phyloP scores from a whole-genome alignment of 2,888 invertebrate species.

The Epirrhoe tristata region DNA sequence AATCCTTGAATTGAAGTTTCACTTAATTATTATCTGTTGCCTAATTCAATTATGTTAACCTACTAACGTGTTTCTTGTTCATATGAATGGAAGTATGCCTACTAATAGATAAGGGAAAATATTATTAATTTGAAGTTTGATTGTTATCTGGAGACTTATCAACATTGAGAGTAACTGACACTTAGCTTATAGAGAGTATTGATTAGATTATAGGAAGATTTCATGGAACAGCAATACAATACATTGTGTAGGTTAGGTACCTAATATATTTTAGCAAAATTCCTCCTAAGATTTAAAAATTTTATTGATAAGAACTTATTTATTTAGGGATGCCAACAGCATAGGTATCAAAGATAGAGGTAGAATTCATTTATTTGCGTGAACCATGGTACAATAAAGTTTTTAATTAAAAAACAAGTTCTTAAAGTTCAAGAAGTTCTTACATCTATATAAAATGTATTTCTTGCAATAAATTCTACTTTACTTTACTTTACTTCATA shows the following conservation, averaged over 20 bases:
- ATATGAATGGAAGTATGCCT: background rate
- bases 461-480: no score
- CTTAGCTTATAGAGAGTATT: background rate
- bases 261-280: no score
- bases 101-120: background rate
- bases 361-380: no score
- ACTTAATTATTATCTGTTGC: background rate
- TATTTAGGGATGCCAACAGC: no score
- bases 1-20: slow-evolving; percentile 33
- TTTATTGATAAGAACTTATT: slow-evolving; percentile 58
- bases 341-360: no score
- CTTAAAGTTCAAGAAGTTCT: no score
- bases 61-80: background rate
- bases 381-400: no score
- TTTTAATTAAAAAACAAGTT: no score
- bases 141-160: background rate
- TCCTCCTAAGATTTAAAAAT: no score
- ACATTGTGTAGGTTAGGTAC: no score
- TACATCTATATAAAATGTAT: no score
- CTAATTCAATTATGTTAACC: background rate
- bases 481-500: no score
- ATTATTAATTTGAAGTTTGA: background rate
- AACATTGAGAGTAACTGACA: background rate
- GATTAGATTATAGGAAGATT: background rate
- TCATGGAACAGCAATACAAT: background rate